Evolutionary conservation across 2,797 vertebrate species (phyloP).

Genomic region (Podargus strigoides): DNA sequence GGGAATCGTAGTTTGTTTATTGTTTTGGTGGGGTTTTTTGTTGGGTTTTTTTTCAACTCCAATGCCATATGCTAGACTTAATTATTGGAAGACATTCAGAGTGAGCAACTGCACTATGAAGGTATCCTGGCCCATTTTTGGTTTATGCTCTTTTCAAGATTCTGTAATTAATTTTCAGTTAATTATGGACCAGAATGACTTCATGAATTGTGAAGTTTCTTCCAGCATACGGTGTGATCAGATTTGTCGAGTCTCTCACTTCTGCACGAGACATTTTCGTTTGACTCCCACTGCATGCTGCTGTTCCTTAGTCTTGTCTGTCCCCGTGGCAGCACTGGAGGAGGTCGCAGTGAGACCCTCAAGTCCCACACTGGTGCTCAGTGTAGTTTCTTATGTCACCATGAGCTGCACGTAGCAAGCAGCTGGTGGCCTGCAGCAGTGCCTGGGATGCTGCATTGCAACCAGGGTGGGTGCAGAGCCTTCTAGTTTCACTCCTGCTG

Average conservation of each 20-base stretch:
- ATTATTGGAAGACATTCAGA: slow-evolving; percentile 62
- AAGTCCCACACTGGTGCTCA: background rate
- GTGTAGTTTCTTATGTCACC: rapidly evolving
- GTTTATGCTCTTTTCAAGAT: slow-evolving; percentile 51
- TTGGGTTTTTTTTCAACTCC: background rate
- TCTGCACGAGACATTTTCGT: background rate
- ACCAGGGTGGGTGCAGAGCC: background rate
- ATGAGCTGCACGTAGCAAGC: background rate
- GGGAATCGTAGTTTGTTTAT: background rate
- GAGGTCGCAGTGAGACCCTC: rapidly evolving
- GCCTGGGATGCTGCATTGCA: background rate
- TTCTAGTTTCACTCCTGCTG: background rate
- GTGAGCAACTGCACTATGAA: slow-evolving; percentile 55
- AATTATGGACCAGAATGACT: slow-evolving; percentile 31
- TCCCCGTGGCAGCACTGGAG: rapidly evolving
- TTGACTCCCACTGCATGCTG: background rate
- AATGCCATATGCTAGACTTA: slow-evolving; percentile 55
- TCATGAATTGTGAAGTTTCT: background rate
- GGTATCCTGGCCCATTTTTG: slow-evolving; percentile 57
- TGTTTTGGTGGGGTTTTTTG: background rate
- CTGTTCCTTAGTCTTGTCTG: background rate
- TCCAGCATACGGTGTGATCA: background rate
- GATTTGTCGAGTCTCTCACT: slow-evolving; percentile 4
- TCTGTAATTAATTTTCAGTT: slow-evolving; percentile 52
- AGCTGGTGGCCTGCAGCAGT: background rate